Evolutionary conservation across 2,113 vertebrate genomes (phyloP), one percentile per base, ranked within the genome.

Genomic region (Macroglossus sobrinus): DNA sequence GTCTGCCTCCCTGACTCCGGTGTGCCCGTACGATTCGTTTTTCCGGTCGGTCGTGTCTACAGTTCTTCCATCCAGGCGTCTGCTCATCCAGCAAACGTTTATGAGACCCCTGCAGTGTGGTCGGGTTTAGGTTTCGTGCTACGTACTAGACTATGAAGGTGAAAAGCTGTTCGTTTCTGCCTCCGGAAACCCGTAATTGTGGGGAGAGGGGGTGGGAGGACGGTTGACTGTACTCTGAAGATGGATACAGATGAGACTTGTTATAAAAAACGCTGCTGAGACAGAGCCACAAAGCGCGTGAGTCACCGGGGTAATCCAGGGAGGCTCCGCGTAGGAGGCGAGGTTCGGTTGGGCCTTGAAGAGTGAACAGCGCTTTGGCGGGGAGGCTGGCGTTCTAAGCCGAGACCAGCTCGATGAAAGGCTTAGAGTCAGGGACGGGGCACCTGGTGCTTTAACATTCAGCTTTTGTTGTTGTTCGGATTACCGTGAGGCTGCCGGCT

Each of bases 1-100:
- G 4, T 88, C 47, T 84, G 93, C 91, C 92, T 19, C 50, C 35
- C 68, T 61, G 5, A 50, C 87, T 97, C 86, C 93, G 40, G 61
- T 71, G 72, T 59, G 30, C 64, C 78, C 28, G 0, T 12, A 0
- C 16, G 55, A 9, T 66, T 89, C 66, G 35, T 86, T 74, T 91
- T 78, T 47, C 82, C 15, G 1, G 15, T n/a, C 64, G 1, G 38
- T 79, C 24, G 71, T 66, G 45, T 84, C 91, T 81, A 21, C 38
- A 15, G 50, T 84, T 30, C 38, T 50, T 71, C 59, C 71, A 18
- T 50, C 43, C 55, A 5, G n/a, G 38, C 80, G 57, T n/a, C 33
- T 38, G 43, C 63, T 86, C 69, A 47, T 5, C 75, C 35, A 10
- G 85, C 57, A 69, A 57, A 35, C 43, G 21, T 69, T 30, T 75